Conservation (phyloP, 1,140 invertebrate genomes). For the Pomacea maculata region DNA sequence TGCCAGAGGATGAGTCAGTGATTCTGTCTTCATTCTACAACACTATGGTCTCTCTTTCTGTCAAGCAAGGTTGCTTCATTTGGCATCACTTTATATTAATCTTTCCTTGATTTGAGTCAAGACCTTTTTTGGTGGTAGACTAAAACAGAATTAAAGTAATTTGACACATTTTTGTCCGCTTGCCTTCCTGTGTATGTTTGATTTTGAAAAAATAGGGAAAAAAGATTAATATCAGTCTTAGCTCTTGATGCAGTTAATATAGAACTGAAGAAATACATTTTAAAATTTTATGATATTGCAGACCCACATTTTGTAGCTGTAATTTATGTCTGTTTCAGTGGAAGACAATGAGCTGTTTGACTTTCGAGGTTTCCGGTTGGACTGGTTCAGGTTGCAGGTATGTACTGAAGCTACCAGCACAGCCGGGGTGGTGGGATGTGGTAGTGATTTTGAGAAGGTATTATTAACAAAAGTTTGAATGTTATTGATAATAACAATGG, state of each 20-base stretch:
- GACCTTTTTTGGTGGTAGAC: neutral
- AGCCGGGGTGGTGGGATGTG: neutral
- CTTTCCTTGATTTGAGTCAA: neutral
- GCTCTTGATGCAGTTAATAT: too few relatives aligned
- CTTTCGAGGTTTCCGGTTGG: slow-evolving; percentile 91
- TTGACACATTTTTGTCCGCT: neutral
- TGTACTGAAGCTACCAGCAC: neutral
- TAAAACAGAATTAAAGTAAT: neutral
- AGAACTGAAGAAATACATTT: too few relatives aligned
- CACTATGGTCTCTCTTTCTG: slow-evolving; percentile 79
- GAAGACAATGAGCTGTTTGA: slow-evolving; percentile 97
- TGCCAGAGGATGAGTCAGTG: slow-evolving; percentile 93
- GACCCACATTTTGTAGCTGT: neutral
- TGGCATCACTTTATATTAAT: neutral
- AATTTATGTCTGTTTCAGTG: slow-evolving; percentile 69
- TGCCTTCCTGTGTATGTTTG: neutral
- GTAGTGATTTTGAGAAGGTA: neutral
- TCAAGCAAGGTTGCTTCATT: slow-evolving; percentile 79
- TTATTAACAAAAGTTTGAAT: neutral
- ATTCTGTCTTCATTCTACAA: slow-evolving; percentile 94
- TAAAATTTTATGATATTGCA: too few relatives aligned
- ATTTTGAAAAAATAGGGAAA: too few relatives aligned
- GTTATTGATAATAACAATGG: neutral
- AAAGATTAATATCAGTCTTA: too few relatives aligned
- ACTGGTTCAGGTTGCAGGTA: slow-evolving; percentile 95